Evolutionary conservation across 2,888 invertebrate species (phyloP).

Genomic region (Drosophila buzzatii): DNA sequence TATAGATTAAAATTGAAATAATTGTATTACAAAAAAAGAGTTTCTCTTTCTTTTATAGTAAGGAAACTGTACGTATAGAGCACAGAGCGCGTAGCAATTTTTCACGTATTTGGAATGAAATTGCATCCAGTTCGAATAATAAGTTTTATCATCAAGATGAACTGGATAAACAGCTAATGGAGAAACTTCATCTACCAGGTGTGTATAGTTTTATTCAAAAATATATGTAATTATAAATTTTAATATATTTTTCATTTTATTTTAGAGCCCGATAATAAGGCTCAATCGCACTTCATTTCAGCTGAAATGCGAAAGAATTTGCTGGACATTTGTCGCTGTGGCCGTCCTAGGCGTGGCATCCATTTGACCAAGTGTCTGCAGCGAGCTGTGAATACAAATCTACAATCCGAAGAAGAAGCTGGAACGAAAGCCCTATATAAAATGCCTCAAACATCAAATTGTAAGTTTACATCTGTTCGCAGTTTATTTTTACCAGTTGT

Average conservation of each 20-base stretch:
- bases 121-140: slow-evolving; percentile 68
- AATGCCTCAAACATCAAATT: slow-evolving; percentile 1
- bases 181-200: slow-evolving; percentile 55
- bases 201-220: neutral
- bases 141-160: slow-evolving; percentile 82
- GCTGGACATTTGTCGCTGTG: slow-evolving; percentile 83
- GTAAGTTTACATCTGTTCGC: neutral
- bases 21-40: neutral
- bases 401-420: neutral
- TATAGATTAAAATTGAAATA: neutral
- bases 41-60: slow-evolving; percentile 82
- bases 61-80: slow-evolving; percentile 82
- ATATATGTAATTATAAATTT: neutral
- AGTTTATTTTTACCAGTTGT: too few species aligned
- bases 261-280: slow-evolving; percentile 76
- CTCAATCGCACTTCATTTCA: slow-evolving; percentile 82
- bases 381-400: slow-evolving; percentile 68
- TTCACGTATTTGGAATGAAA: slow-evolving; percentile 75
- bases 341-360: slow-evolving; percentile 74
- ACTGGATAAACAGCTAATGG: slow-evolving; percentile 64
- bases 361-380: slow-evolving; percentile 84
- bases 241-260: neutral
- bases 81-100: slow-evolving; percentile 80
- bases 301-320: slow-evolving; percentile 81
- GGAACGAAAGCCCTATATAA: neutral